Evolutionary conservation across 2,113 vertebrate species (phyloP).

Genomic region (Pterocles gutturalis): DNA sequence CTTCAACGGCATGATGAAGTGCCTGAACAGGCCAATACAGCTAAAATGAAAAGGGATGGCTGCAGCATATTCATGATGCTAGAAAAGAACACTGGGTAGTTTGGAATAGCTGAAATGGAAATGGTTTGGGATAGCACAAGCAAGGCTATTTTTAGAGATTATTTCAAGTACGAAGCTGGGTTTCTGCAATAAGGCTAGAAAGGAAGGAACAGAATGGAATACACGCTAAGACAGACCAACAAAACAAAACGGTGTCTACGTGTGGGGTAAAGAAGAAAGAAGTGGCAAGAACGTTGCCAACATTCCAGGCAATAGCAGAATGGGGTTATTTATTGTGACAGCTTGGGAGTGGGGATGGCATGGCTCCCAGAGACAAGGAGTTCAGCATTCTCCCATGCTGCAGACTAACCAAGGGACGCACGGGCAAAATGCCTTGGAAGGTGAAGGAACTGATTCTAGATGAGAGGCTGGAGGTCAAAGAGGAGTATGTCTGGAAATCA

Average conservation of each 20-base stretch:
- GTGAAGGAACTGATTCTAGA: not conserved
- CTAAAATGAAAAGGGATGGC: not conserved
- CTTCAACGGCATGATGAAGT: not conserved
- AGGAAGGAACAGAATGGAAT: not conserved
- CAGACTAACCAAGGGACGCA: not conserved
- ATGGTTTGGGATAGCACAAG: not conserved
- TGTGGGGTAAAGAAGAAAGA: not conserved
- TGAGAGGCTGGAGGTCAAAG: not conserved
- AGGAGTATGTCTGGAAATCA: not conserved
- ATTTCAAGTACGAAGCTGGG: not conserved
- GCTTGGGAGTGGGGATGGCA: not conserved
- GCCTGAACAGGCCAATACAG: not conserved
- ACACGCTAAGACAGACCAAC: not conserved
- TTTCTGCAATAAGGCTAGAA: slow-evolving; percentile 5
- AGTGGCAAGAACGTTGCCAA: not conserved
- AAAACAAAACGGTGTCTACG: not conserved
- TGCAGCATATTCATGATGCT: not conserved
- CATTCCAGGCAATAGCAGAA: not conserved
- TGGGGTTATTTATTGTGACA: not conserved
- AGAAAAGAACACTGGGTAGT: not conserved
- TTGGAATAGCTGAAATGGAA: not conserved
- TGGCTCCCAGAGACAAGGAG: not conserved
- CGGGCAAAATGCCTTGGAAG: not conserved
- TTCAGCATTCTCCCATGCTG: not conserved
- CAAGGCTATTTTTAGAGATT: slow-evolving; percentile 14